phyloP scores from a whole-genome alignment of 2,797 vertebrate species.

The Carduelis carduelis region DNA sequence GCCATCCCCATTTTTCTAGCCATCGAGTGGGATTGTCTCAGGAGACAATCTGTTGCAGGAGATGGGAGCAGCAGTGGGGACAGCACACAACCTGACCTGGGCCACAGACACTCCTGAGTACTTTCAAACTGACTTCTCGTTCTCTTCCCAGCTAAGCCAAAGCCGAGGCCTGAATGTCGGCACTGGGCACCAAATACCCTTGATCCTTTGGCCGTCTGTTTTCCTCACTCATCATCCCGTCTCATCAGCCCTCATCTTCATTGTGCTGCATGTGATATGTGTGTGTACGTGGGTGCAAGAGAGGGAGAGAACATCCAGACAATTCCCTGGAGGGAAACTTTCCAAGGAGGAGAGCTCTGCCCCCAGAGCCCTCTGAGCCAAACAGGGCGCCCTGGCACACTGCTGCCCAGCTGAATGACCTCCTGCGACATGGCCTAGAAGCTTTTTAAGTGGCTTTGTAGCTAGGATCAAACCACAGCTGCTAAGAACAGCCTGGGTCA shows the following conservation, averaged over 20 bases:
- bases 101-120: background rate
- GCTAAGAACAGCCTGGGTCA: constrained; percentile 9
- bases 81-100: background rate
- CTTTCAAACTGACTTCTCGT: background rate
- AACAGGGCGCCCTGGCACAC: fast-evolving
- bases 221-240: background rate
- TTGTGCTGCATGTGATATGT: fast-evolving
- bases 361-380: background rate
- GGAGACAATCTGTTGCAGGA: background rate
- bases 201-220: fast-evolving
- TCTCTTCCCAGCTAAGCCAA: background rate
- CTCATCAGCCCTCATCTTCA: fast-evolving
- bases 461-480: constrained; percentile 22
- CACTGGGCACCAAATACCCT: background rate
- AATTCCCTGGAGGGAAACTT: background rate
- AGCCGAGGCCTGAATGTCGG: background rate
- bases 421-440: background rate
- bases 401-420: background rate
- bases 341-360: background rate
- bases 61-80: background rate
- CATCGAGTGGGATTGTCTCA: background rate
- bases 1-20: background rate
- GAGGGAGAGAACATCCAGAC: background rate
- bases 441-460: constrained; percentile 25
- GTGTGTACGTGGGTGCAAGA: fast-evolving